Base-by-base conservation (phyloP, 2,888 invertebrate genomes). In the Xestia ashworthii region DNA sequence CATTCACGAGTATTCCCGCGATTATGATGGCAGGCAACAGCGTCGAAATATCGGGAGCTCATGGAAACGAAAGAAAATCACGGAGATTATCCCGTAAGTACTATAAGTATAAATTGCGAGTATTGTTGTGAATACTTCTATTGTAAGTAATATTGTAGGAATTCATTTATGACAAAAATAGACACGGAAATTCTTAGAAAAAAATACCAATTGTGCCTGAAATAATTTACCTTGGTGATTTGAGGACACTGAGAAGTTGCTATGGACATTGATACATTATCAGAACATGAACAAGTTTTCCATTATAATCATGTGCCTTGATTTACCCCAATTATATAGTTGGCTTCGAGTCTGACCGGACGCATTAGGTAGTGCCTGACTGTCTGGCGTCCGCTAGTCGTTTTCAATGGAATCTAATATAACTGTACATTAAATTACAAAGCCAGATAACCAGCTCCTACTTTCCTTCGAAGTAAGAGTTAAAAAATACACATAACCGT, bases 401-500 rank as follows among this genome's bases (percentile, higher is more conserved):
- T 53, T n/a, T n/a, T 22, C 19, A 19, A 19, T 55, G 9, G 19
- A 66, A 44, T 41, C n/a, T 25, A 25, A 74, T 48, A 64, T 19
- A 66, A n/a, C 19, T 32, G 25, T 46, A 65, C 55, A 58, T 65
- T 53, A 14, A 64, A 82, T 80, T 60, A 77, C 70, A 62, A 82
- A 67, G 1, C 38, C 32, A 25, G 53, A 82, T 66, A 60, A 82
- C 22, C 11, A 64, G 22, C 62, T n/a, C 14, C 32, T 19, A 6
- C 44, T 62, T 55, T 55, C 48, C 38, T 71, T 66, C n/a, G 19
- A 38, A 41, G n/a, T 65, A 22, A 67, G 74, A 81, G 46, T 78
- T 84, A 82, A 85, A 82, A 78, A 85, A 78, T 77, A 81, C 77
- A 78, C 72, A 85, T 78, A 82, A 82, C 70, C 64, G 71, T 46